Conservation (phyloP, 2,797 vertebrate species). For the Melanotaenia boesemani region DNA sequence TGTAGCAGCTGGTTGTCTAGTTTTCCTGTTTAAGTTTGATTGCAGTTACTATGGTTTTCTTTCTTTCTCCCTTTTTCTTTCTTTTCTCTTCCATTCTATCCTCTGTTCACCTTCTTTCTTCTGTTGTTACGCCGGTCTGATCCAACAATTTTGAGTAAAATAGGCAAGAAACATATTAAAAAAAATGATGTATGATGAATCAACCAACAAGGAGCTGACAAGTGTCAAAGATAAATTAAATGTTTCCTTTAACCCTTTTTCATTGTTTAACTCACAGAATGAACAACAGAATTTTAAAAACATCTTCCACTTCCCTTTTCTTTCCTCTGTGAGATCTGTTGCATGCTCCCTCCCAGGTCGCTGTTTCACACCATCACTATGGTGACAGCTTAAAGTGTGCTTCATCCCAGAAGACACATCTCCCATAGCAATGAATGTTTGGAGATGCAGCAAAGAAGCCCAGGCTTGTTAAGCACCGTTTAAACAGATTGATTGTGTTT, state of each 20-base stretch:
- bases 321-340: slow-evolving; percentile 2
- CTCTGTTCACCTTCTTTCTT: too few relatives aligned
- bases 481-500: slow-evolving; percentile 24
- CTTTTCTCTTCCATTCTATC: too few relatives aligned
- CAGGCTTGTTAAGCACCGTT: neutral
- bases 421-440: slow-evolving; percentile 66
- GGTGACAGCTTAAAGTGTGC: slow-evolving; percentile 53
- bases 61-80: too few relatives aligned
- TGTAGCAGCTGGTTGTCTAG: too few relatives aligned
- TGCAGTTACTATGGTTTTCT: too few relatives aligned
- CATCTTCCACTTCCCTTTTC: neutral
- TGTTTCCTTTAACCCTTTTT: neutral
- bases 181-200: too few relatives aligned
- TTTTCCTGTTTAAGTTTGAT: too few relatives aligned
- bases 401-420: slow-evolving; percentile 61
- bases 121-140: too few relatives aligned
- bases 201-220: too few relatives aligned
- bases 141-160: too few relatives aligned
- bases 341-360: slow-evolving; percentile 18
- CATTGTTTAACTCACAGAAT: neutral
- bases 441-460: slow-evolving; percentile 2
- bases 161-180: too few relatives aligned
- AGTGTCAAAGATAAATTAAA: too few relatives aligned
- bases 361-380: slow-evolving; percentile 54
- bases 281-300: neutral